Evolutionary conservation across 2,888 invertebrate genomes (phyloP), one percentile per base, ranked within the genome.

Genomic region (Drosophila recens): DNA sequence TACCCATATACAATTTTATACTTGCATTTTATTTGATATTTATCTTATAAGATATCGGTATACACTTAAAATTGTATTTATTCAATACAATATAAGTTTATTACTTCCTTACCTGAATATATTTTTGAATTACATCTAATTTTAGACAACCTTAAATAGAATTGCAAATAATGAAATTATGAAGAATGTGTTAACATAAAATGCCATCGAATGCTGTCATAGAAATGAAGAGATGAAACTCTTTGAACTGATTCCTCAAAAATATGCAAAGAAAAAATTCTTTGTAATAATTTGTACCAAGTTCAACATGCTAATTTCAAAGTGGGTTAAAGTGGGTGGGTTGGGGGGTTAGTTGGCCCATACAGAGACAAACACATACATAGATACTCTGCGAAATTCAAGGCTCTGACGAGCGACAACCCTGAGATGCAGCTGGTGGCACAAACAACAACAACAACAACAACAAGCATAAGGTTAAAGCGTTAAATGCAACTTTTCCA

Each of bases 371-470:
- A 2, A 49, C 48, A 15, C 10, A 30, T 2, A 46, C n/a, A 48
- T 0, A 33, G 15, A 30, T 11, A 33, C 48, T 33, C 5, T 33
- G 43, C 36, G 8, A 15, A 36, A 57, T 34, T n/a, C 56, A 57
- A 57, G 56, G 56, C 34, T 34, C 36, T 20, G 27, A 3, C 15
- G 2, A 33, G 45, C 15, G 56, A 36, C 34, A 57, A 45, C 56
- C 56, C 56, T 57, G 56, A 57, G 15, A 36, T 57, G 59, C 59
- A 58, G 48, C 48, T 58, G 46, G 11, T 46, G 45, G 43, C 38
- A 23, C 10, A 42, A 48, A 30, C 27, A 46, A 38, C 34, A 33
- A 33, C 33, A 34, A 11, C 11, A 33, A 20, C 30, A 36, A 43
- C 17, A 34, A 27, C 33, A 48, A 27, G 23, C 23, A 8, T 30